These are phyloP conservation scores for Propithecus deckenii DNA, from an alignment of 2,797 vertebrate species.

Conservation along the genomic window DNA sequence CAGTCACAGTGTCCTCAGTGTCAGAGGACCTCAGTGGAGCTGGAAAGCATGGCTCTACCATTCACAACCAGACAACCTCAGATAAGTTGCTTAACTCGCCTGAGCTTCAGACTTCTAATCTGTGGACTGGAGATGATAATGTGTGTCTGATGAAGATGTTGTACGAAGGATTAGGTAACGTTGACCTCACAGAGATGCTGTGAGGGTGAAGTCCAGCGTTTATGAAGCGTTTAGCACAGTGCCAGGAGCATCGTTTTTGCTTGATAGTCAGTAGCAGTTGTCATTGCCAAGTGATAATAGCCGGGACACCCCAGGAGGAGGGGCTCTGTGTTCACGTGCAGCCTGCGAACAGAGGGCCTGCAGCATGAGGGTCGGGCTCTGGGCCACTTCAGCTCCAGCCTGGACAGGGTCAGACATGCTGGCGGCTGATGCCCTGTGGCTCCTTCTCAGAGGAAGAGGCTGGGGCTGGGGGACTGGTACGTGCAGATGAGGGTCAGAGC, in stretches of 20 bases:
- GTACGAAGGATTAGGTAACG: neutral
- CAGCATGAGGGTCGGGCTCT: neutral
- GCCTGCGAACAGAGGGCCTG: neutral
- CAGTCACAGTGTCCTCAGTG: neutral
- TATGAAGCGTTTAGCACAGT: neutral
- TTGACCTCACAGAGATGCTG: neutral
- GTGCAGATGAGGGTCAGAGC: neutral
- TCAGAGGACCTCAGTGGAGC: neutral
- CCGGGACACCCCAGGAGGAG: neutral
- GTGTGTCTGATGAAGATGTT: neutral
- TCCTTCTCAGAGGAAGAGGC: neutral
- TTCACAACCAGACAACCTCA: neutral
- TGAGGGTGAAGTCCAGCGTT: neutral
- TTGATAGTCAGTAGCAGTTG: neutral
- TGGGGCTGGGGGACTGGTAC: neutral
- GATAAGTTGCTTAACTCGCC: neutral
- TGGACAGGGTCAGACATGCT: accelerated
- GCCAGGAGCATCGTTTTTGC: neutral
- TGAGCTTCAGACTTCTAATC: neutral
- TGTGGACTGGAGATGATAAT: neutral
- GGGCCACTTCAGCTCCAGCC: neutral
- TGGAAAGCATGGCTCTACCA: neutral
- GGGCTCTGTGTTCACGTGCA: neutral
- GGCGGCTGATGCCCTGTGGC: neutral
- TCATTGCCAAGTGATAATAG: neutral